Conservation (phyloP, 2,113 vertebrate species). For the Talpa occidentalis region DNA sequence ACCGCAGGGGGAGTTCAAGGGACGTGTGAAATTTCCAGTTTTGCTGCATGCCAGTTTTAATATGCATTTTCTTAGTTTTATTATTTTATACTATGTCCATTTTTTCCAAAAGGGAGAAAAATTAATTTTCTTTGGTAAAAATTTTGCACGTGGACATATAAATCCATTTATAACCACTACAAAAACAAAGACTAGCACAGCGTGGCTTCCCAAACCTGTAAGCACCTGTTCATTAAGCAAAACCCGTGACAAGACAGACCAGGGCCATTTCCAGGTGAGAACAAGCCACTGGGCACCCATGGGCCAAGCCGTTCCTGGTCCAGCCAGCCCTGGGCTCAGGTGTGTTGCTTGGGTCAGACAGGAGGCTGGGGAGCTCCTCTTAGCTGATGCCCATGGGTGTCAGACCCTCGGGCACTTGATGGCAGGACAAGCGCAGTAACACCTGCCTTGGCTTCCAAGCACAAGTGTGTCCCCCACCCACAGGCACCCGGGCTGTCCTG, state of each 20-base stretch:
- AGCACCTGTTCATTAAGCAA: background rate
- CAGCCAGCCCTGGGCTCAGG: background rate
- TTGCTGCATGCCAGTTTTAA: background rate
- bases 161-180: background rate
- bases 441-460: background rate
- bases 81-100: background rate
- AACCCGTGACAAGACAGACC: background rate
- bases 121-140: slow-evolving; percentile 31
- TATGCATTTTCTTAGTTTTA: background rate
- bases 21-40: background rate
- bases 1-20: background rate
- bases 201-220: accelerated
- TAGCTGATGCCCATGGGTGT: accelerated
- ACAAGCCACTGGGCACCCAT: background rate
- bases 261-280: background rate
- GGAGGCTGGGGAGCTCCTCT: background rate
- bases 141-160: background rate
- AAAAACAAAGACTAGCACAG: too few relatives aligned
- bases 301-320: accelerated
- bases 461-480: too few relatives aligned
- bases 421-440: background rate
- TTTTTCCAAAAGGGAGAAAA: background rate
- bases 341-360: background rate
- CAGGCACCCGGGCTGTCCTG: accelerated
- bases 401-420: background rate